Evolutionary conservation across 2,797 vertebrate genomes (phyloP).

Genomic region (Spondyliosoma cantharus): DNA sequence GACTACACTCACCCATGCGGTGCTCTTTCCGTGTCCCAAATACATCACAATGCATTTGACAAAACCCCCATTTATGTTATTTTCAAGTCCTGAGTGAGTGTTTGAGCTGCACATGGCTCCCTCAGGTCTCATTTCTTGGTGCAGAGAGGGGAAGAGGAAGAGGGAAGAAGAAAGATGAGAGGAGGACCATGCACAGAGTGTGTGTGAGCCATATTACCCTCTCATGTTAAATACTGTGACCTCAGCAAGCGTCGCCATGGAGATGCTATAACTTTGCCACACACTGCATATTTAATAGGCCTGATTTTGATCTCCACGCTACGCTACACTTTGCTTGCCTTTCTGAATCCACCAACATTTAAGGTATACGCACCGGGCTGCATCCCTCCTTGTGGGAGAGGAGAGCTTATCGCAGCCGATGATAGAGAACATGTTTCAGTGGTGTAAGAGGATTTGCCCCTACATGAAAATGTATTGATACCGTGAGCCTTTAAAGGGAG

Average conservation of each 20-base stretch:
- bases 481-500: conserved; percentile 67
- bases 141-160: conserved; percentile 2
- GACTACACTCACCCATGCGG: conserved; percentile 68
- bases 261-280: conserved; percentile 62
- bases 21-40: conserved; percentile 72
- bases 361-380: conserved; percentile 23
- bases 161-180: neutral
- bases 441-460: conserved; percentile 71
- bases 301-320: conserved; percentile 27
- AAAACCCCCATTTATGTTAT: conserved; percentile 45
- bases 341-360: neutral
- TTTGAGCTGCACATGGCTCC: conserved; percentile 35
- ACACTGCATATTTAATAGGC: conserved; percentile 42
- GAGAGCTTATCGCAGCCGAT: conserved; percentile 45
- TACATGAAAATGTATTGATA: conserved; percentile 74
- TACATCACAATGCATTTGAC: conserved; percentile 80
- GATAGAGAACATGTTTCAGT: conserved; percentile 40
- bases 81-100: conserved; percentile 53
- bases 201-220: conserved; percentile 9
- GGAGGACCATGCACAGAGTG: no score
- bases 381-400: conserved; percentile 36
- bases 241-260: conserved; percentile 62
- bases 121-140: neutral
- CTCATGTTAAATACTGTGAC: conserved; percentile 47
- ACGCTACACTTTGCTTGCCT: neutral